Percentiles rank a stretch among this genome's conserved stretches.
phyloP scores from a whole-genome alignment of 30 jellyfish, hydroid and myxozoan species.

The Morbakka virulenta region DNA sequence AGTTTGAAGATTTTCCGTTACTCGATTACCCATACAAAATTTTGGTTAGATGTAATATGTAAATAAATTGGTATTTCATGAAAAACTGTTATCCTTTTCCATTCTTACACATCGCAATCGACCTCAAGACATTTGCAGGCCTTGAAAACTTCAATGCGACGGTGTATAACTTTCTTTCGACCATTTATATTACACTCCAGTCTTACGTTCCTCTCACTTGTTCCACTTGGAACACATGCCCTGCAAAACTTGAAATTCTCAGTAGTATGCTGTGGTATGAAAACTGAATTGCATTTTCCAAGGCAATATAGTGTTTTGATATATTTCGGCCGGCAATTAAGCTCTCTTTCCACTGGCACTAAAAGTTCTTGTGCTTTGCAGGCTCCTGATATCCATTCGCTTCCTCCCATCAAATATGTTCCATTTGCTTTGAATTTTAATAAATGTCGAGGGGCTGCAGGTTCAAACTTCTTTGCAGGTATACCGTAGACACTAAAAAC shows the following conservation, averaged over 20 bases:
- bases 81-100: no score
- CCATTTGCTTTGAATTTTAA: conserved; percentile 7
- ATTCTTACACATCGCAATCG: conserved; percentile 3
- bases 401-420: conserved; percentile 29
- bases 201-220: conserved; percentile 15
- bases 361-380: conserved; percentile 33
- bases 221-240: conserved; percentile 64
- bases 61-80: no score
- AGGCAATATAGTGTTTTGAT: conserved; percentile 33
- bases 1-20: no score
- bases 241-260: conserved; percentile 50
- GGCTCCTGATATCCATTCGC: conserved; percentile 36
- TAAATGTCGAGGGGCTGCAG: background rate
- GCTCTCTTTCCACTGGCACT: conserved; percentile 32
- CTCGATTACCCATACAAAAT: no score
- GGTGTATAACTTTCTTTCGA: background rate
- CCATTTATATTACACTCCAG: conserved; percentile 49
- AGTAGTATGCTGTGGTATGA: conserved; percentile 57
- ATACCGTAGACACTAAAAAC: background rate
- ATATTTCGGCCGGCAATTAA: conserved; percentile 22
- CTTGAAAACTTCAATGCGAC: conserved; percentile 9
- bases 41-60: no score
- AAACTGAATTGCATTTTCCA: conserved; percentile 67
- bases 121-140: conserved; percentile 47
- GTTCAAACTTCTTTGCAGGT: conserved; percentile 19